Evolutionary conservation across 2,113 vertebrate genomes (phyloP).

Genomic region (Cepphus grylle): DNA sequence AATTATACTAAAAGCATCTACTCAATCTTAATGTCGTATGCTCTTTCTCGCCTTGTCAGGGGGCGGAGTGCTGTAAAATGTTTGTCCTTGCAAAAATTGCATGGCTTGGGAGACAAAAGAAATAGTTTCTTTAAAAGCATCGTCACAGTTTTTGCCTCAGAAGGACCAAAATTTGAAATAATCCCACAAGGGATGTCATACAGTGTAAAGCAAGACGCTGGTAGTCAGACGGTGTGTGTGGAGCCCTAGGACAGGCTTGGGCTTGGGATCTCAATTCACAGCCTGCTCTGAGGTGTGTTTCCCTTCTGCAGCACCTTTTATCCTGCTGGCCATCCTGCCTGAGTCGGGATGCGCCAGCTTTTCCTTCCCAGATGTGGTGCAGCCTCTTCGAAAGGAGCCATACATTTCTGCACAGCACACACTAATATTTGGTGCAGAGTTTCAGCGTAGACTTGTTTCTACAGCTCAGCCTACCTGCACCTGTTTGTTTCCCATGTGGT

Average conservation of each 20-base stretch:
- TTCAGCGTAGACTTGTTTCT: background rate
- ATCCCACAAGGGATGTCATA: too few relatives aligned
- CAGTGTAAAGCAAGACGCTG: background rate
- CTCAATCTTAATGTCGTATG: fast-evolving
- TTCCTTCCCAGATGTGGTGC: background rate
- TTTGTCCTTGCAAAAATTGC: background rate
- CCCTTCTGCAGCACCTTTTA: background rate
- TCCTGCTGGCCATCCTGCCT: background rate
- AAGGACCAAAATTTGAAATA: background rate
- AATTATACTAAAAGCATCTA: background rate
- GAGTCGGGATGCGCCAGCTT: fast-evolving
- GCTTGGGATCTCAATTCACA: background rate
- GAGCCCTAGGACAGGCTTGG: background rate
- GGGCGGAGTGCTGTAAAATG: background rate
- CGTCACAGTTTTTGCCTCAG: background rate
- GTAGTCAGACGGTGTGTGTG: fast-evolving
- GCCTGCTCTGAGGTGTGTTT: background rate
- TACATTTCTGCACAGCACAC: background rate
- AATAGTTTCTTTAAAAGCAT: background rate
- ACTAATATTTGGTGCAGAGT: background rate
- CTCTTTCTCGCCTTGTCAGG: background rate
- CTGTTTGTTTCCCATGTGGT: background rate
- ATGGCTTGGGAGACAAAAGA: background rate
- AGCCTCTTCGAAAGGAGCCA: background rate
- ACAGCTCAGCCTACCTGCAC: background rate